Evolutionary conservation across 2,797 vertebrate genomes (phyloP).

Genomic region (Mallotus villosus): DNA sequence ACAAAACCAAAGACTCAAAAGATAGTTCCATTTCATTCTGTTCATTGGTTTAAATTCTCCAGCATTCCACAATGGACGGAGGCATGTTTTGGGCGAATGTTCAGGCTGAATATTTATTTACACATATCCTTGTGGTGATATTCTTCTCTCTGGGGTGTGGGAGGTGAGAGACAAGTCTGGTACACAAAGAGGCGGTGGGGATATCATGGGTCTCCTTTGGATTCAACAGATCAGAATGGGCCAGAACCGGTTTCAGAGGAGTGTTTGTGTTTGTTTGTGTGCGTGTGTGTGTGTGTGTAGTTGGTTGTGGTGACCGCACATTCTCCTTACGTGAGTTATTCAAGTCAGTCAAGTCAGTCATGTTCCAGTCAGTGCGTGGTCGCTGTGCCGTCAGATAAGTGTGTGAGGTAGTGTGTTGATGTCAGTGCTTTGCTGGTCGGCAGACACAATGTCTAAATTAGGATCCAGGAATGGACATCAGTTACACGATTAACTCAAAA

Average conservation of each 20-base stretch:
- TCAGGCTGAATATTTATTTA: slow-evolving; percentile 70
- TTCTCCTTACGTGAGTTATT: slow-evolving; percentile 34
- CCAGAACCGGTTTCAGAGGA: slow-evolving; percentile 39
- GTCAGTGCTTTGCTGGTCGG: slow-evolving; percentile 80
- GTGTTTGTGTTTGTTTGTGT: slow-evolving; percentile 22
- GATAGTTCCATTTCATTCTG: slow-evolving; percentile 51
- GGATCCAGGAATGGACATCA: slow-evolving; percentile 63
- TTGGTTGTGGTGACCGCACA: slow-evolving; percentile 28
- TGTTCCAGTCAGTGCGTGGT: slow-evolving; percentile 42
- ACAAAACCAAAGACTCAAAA: slow-evolving; percentile 56
- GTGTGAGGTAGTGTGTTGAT: slow-evolving; percentile 82
- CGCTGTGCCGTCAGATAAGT: slow-evolving; percentile 64
- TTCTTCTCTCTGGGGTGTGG: slow-evolving; percentile 20
- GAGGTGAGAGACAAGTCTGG: slow-evolving; percentile 19
- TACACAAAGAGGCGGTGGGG: slow-evolving; percentile 26
- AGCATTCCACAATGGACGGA: slow-evolving; percentile 54
- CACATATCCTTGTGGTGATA: slow-evolving; percentile 49
- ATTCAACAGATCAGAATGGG: slow-evolving; percentile 48
- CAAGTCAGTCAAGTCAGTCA: slow-evolving; percentile 33
- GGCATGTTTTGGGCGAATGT: slow-evolving; percentile 44
- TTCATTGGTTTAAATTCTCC: slow-evolving; percentile 59
- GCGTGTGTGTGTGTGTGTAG: slow-evolving; percentile 12
- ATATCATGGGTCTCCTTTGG: slow-evolving; percentile 54
- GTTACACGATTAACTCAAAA: slow-evolving; percentile 56
- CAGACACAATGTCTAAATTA: slow-evolving; percentile 61